Evolutionary conservation across 2,113 vertebrate species (phyloP), one percentile per base, ranked within the genome.

Genomic region (Alaudala cheleensis): DNA sequence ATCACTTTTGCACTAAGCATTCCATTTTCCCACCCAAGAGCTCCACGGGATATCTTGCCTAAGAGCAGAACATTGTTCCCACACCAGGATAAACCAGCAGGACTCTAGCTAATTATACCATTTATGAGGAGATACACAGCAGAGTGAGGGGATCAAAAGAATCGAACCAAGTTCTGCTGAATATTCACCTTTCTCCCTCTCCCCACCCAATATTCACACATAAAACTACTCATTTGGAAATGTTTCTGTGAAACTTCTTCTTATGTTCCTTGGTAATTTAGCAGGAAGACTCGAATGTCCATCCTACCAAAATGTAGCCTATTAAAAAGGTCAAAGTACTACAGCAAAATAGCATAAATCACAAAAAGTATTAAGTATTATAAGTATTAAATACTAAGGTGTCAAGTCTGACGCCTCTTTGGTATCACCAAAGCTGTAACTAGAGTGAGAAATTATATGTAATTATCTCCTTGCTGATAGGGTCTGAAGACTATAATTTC

Each of bases 401-500:
- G 37, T 37, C 37, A 76, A 83, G 62, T 72, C 76, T 94, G 81
- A 61, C 79, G 95, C n/a, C 33, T 92, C 76, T 88, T 93, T 92
- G 66, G 79, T 83, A 91, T 62, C 86, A 94, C 81, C 71, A 83
- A 95, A 94, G 87, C 40, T 89, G 62, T 90, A 93, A 95, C 71
- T 84, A 87, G 53, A 87, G 73, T 77, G 79, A 86, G 71, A 96
- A 97, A 96, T 94, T 91, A 95, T 77, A 94, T 60, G 82, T 74
- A 96, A 96, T 96, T 97, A 97, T 80, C 78, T 86, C 77, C 70
- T 83, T 92, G 62, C 61, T 84, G 95, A 90, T 89, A 94, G 8
- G 67, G 73, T 94, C 85, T 91, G 81, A 94, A 96, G 94, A 64
- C 88, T 96, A 71, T 94, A 97, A 97, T 97, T 97, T 96, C 91